Evolutionary conservation across 2,888 invertebrate species (phyloP), one percentile per base, ranked within the genome.

Genomic region (Lasius fuliginosus): DNA sequence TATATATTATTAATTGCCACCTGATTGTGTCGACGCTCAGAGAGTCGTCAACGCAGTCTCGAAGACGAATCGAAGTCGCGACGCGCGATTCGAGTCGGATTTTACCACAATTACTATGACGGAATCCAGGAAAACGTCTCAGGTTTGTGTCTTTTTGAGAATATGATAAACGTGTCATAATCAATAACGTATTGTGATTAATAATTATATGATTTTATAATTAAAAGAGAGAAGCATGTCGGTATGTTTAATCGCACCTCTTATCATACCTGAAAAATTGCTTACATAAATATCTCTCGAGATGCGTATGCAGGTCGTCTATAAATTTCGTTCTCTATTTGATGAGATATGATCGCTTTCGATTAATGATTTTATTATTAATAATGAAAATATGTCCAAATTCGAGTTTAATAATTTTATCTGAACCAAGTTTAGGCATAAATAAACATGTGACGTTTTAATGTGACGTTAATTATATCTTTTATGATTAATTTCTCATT

Each of bases 31-130:
- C 68, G 83, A 49, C 42, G 76, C 18, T 49, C 86, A 76, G 87
- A 85, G 65, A 67, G 81, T 76, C 81, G 75, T 71, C 53, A 73
- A 73, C 49, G 84, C 49, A 46, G 33, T 76, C 76, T 84, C 76
- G 84, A 82, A 81, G 49, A 62, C 42, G 65, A 58, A 40, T 60
- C 60, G 30, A 42, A n/a, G 33, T 27, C 30, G 27, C 36, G 8
- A 42, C 12, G 12, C 6, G 5, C 36, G 53, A 62, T 15, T 33
- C 2, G 12, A 67, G n/a, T n/a, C 56, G 15, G 27, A 56, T 27
- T 40, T 65, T 42, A n/a, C 4, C 11, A 64, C 33, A 33, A 18
- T 49, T 15, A 76, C 15, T 3, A 77, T 68, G 77, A 1, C n/a
- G 8, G n/a, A 56, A 8, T 77, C 76, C 1, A 56, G 9, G 3